A percentile compares a stretch with the other conserved stretches of the same genome.
These are phyloP conservation scores for Ptychoptera albimana DNA, from an alignment of 2,888 invertebrate genomes.

Conservation along the genomic window DNA sequence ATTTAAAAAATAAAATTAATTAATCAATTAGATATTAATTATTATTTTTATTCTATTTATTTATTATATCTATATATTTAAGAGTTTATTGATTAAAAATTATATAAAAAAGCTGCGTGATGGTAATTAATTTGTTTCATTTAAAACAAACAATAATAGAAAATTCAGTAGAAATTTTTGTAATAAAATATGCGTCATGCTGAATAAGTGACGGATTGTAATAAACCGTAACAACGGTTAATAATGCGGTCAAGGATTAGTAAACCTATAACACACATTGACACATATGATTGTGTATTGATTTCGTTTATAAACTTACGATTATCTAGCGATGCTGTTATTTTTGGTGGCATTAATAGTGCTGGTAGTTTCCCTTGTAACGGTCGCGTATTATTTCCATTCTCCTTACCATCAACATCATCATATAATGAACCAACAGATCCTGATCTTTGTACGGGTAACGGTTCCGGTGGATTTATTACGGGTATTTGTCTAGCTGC, in stretches of 20 bases:
- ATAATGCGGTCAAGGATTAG: no score
- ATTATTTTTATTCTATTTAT: not conserved
- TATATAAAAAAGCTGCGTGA: not conserved
- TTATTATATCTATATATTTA: not conserved
- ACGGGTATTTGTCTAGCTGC: not conserved
- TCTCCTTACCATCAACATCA: not conserved
- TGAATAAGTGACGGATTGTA: no score
- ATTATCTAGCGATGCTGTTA: slow-evolving; percentile 11
- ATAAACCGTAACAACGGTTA: no score
- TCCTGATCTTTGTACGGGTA: slow-evolving; percentile 9
- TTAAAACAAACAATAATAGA: no score
- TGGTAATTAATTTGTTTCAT: not conserved
- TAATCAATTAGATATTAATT: not conserved
- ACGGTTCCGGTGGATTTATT: slow-evolving; percentile 1
- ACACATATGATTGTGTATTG: no score
- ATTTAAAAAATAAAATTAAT: not conserved
- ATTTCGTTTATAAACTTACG: slow-evolving; percentile 9
- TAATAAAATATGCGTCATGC: no score
- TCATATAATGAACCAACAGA: slow-evolving; percentile 11
- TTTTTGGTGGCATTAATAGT: slow-evolving; percentile 11
- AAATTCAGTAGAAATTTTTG: no score
- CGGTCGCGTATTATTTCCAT: not conserved
- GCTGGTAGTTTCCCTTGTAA: slow-evolving; percentile 12
- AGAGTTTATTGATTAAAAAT: no score
- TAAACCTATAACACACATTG: no score